These are phyloP conservation scores for Agapornis roseicollis DNA, from an alignment of 2,113 vertebrate species.

Conservation along the genomic window DNA sequence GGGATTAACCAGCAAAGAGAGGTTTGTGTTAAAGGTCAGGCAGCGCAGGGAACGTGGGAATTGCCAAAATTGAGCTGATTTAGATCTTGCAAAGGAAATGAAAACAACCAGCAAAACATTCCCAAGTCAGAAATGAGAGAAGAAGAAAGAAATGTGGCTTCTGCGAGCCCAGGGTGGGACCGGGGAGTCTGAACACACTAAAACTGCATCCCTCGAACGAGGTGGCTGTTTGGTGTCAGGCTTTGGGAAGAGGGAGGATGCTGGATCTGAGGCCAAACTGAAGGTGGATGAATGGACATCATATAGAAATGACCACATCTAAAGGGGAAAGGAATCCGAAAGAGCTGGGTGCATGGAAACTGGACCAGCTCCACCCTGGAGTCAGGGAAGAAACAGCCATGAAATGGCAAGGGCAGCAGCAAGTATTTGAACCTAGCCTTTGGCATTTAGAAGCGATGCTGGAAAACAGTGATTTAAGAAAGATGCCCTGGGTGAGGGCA, in stretches of 20 bases:
- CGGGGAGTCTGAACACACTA: neutral
- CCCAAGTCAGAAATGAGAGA: neutral
- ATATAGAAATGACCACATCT: neutral
- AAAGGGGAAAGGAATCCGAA: neutral
- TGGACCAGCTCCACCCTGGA: neutral
- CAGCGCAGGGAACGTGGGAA: neutral
- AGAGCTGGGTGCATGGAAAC: neutral
- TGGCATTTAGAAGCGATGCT: neutral
- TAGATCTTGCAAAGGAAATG: neutral
- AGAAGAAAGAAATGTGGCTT: neutral
- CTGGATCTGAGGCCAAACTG: neutral
- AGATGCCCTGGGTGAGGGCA: neutral
- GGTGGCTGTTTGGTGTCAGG: neutral
- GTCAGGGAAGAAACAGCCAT: neutral
- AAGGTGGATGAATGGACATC: neutral
- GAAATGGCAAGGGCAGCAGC: neutral
- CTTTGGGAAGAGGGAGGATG: neutral
- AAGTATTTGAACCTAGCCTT: neutral
- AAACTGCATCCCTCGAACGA: accelerated
- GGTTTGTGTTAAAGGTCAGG: neutral
- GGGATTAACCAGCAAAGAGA: neutral
- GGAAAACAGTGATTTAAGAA: neutral
- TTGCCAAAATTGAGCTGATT: neutral
- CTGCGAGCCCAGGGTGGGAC: neutral
- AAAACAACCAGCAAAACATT: neutral